Percentiles rank a stretch among this genome's conserved stretches.
Evolutionary conservation across 1,140 invertebrate species (phyloP).

Genomic region (Megalopta genalis): DNA sequence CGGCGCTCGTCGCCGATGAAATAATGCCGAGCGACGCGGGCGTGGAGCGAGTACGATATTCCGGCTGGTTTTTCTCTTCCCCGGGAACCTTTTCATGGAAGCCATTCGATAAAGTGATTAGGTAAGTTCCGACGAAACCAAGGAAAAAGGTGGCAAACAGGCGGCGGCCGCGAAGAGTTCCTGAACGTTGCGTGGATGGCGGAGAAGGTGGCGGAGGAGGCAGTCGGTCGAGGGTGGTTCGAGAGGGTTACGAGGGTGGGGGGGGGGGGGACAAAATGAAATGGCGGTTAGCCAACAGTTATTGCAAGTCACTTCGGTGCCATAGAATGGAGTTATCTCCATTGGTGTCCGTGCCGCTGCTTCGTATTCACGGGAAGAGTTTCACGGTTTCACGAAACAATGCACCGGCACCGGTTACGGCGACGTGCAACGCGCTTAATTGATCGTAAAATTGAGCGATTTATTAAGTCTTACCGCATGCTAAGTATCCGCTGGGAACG

Average conservation of each 20-base stretch:
- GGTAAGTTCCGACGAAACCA: conserved; percentile 67
- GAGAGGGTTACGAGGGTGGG: background rate
- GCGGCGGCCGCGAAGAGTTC: background rate
- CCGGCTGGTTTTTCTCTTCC: conserved; percentile 28
- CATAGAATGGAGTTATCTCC: conserved; percentile 38
- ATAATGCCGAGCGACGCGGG: conserved; percentile 56
- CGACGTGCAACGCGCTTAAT: conserved; percentile 23
- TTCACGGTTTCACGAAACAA: conserved; percentile 52
- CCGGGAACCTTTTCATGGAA: conserved; percentile 63
- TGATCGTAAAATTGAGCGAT: conserved; percentile 42
- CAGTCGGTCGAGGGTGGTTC: background rate
- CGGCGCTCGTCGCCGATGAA: conserved; percentile 46
- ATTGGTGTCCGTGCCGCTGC: conserved; percentile 17
- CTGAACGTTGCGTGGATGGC: background rate
- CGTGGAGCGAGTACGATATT: conserved; percentile 45
- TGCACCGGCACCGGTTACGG: conserved; percentile 9
- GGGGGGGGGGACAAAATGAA: conserved; percentile 24
- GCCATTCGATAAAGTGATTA: conserved; percentile 74
- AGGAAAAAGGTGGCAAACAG: conserved; percentile 47
- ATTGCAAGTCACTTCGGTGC: conserved; percentile 55
- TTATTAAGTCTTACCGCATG: conserved; percentile 27
- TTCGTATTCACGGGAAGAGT: conserved; percentile 49
- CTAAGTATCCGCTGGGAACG: conserved; percentile 4
- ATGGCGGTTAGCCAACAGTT: conserved; percentile 60
- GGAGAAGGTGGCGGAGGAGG: background rate